Conservation (phyloP, 2,113 vertebrate species). For the Aegotheles bennettii region DNA sequence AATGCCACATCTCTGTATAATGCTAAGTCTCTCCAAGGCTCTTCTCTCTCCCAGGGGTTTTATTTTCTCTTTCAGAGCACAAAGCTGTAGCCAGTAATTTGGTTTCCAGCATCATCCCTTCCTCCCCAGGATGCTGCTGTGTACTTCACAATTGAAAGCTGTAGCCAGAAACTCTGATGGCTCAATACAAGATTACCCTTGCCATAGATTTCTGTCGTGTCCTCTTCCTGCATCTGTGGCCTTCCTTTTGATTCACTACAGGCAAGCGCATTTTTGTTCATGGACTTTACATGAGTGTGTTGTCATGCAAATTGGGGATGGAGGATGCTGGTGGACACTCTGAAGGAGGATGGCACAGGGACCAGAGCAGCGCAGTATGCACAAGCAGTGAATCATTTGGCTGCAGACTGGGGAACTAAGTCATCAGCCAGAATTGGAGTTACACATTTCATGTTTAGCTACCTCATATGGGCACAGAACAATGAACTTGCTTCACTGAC, state of each 20-base stretch:
- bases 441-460: not conserved
- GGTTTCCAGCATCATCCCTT: not conserved
- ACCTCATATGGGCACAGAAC: not conserved
- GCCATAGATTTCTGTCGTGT: not conserved
- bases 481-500: not conserved
- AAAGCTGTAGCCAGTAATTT: not conserved
- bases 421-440: not conserved
- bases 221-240: not conserved
- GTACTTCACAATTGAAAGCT: not conserved
- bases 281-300: not conserved
- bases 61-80: not conserved
- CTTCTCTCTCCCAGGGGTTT: not conserved
- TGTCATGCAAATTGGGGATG: not conserved
- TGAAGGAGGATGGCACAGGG: not conserved
- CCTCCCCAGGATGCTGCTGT: not conserved
- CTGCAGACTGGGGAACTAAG: not conserved
- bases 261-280: accelerated
- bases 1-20: slow-evolving; percentile 15
- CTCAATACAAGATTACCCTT: not conserved
- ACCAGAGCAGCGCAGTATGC: not conserved
- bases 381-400: not conserved
- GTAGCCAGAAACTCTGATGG: not conserved
- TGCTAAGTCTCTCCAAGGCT: slow-evolving; percentile 8
- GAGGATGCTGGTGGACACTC: not conserved
- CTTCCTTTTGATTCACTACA: not conserved